phyloP scores from a whole-genome alignment of 2,888 invertebrate genomes.

The Myopa tessellatipennis region DNA sequence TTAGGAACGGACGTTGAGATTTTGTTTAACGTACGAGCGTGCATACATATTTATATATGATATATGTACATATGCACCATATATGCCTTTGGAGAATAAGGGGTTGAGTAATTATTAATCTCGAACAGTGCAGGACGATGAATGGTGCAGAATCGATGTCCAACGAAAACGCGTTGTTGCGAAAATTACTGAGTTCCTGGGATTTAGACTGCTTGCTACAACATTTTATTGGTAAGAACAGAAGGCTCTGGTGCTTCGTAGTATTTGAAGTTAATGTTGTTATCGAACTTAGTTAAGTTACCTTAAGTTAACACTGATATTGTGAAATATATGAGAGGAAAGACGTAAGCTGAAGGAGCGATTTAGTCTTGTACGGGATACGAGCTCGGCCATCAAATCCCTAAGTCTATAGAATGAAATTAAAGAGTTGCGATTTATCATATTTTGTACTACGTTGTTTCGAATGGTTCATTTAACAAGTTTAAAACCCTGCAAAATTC shows the following conservation, averaged over 20 bases:
- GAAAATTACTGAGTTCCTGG: constrained; percentile 24
- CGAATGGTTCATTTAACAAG: too few species aligned
- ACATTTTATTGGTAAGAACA: constrained; percentile 21
- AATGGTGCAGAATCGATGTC: constrained; percentile 8
- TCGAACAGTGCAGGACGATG: background rate
- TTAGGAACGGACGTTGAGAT: constrained; percentile 3
- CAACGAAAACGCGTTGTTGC: constrained; percentile 4
- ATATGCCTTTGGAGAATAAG: background rate
- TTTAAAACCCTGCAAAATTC: too few species aligned
- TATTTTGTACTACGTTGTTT: too few species aligned
- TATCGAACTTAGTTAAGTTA: too few species aligned
- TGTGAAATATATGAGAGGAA: too few species aligned
- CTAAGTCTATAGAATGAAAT: too few species aligned
- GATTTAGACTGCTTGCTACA: constrained; percentile 23
- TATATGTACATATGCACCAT: background rate
- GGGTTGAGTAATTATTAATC: background rate
- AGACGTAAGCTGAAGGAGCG: too few species aligned
- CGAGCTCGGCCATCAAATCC: too few species aligned
- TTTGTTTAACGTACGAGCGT: background rate
- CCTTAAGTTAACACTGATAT: too few species aligned
- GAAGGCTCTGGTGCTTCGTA: background rate
- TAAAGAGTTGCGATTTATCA: too few species aligned
- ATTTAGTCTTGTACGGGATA: too few species aligned
- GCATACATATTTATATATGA: background rate
- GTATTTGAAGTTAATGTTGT: too few species aligned